A percentile compares a stretch with the other conserved stretches of the same genome.
phyloP scores from a whole-genome alignment of 2,888 invertebrate species.

The Onthophagus sagittarius region DNA sequence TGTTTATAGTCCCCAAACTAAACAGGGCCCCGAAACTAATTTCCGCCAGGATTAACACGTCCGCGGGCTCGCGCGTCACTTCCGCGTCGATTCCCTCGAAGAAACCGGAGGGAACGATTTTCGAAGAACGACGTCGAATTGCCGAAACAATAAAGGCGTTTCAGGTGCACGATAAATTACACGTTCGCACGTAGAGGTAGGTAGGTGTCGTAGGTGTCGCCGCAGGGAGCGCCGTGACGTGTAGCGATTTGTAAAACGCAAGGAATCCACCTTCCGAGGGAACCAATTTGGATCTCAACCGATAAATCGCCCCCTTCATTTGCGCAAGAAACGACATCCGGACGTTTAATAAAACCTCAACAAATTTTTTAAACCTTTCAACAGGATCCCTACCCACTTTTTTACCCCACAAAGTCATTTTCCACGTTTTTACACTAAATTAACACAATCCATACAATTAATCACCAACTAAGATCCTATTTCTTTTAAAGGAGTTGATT shows the following conservation, averaged over 20 bases:
- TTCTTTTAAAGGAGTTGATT: no score
- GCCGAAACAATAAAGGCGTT: conserved; percentile 11
- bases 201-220: conserved; percentile 1
- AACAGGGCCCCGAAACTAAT: neutral
- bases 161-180: conserved; percentile 7
- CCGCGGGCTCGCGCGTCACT: neutral
- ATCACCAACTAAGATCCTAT: no score
- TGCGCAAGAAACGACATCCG: neutral
- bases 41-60: neutral
- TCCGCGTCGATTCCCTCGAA: neutral
- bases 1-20: neutral
- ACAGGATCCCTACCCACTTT: neutral
- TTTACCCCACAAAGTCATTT: no score
- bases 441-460: no score
- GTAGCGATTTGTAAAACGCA: conserved; percentile 12
- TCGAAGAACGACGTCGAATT: neutral
- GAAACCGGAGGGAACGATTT: neutral
- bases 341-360: neutral
- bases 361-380: neutral
- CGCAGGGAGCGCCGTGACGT: neutral
- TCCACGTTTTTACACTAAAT: no score
- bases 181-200: neutral
- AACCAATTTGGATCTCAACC: conserved; percentile 2
- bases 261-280: conserved; percentile 1
- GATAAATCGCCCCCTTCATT: conserved; percentile 1